Conservation (phyloP, 2,797 vertebrate genomes). For the Hephaestus fuliginosus region DNA sequence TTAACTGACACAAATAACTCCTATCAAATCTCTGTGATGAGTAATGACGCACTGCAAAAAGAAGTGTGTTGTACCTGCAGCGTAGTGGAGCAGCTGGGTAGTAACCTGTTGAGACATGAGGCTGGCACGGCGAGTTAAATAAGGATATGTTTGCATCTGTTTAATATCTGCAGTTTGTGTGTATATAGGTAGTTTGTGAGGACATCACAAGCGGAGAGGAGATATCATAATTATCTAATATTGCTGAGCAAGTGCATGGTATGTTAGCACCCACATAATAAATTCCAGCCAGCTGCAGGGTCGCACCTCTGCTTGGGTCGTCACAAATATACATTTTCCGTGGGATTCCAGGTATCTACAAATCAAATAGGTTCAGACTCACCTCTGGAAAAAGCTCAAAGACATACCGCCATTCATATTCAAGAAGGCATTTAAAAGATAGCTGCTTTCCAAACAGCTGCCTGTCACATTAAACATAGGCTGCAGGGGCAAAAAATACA, state of each 20-base stretch:
- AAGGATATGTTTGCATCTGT: constrained; percentile 17
- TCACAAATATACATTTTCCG: constrained; percentile 42
- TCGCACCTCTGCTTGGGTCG: constrained; percentile 28
- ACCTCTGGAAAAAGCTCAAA: constrained; percentile 68
- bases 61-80: constrained; percentile 27
- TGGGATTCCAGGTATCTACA: constrained; percentile 46
- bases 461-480: constrained; percentile 57
- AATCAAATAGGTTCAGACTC: constrained; percentile 56
- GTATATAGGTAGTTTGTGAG: background rate
- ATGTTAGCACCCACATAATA: background rate
- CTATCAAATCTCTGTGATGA: constrained; percentile 27
- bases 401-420: constrained; percentile 55
- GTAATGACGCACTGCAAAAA: constrained; percentile 30
- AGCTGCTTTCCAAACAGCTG: constrained; percentile 75
- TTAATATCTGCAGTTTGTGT: background rate
- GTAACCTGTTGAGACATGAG: constrained; percentile 46
- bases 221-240: background rate
- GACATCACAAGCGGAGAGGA: background rate
- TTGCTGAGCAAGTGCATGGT: background rate
- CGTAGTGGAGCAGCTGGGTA: constrained; percentile 18
- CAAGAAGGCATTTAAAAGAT: constrained; percentile 54
- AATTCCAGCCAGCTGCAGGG: constrained; percentile 54
- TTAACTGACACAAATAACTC: constrained; percentile 3
- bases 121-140: constrained; percentile 12
- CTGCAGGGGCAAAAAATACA: constrained; percentile 64